Conservation (phyloP, 2,888 invertebrate genomes). For the Apamea anceps region DNA sequence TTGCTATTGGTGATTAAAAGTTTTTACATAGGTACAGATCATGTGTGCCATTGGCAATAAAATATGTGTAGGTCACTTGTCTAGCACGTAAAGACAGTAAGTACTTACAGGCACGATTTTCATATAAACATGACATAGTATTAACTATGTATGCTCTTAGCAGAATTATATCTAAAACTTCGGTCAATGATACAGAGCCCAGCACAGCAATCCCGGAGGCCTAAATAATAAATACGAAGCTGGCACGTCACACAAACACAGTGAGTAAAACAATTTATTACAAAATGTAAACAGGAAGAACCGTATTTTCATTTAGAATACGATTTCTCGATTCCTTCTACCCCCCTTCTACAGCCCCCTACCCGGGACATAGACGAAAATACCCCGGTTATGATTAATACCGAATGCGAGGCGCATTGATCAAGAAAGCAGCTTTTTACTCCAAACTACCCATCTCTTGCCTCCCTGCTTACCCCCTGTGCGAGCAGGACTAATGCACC, state of each 20-base stretch:
- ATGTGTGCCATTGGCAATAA: background rate
- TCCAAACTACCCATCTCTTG: slow-evolving; percentile 89
- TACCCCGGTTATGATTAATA: slow-evolving; percentile 90
- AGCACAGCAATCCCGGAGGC: slow-evolving; percentile 64
- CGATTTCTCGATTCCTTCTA: slow-evolving; percentile 82
- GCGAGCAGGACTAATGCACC: slow-evolving; percentile 89
- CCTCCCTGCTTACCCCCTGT: slow-evolving; percentile 74
- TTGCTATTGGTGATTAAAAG: background rate
- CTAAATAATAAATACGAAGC: slow-evolving; percentile 77
- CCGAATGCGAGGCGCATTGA: slow-evolving; percentile 90
- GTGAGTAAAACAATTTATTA: slow-evolving; percentile 90
- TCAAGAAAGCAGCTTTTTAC: slow-evolving; percentile 90
- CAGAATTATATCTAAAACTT: slow-evolving; percentile 44
- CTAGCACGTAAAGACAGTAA: background rate
- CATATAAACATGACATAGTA: slow-evolving; percentile 34
- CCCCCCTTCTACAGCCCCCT: slow-evolving; percentile 74
- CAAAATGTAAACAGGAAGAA: slow-evolving; percentile 90
- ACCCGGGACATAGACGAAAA: slow-evolving; percentile 87
- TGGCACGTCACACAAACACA: slow-evolving; percentile 81
- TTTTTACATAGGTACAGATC: background rate
- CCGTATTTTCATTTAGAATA: slow-evolving; percentile 90
- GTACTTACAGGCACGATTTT: background rate
- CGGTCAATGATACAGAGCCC: slow-evolving; percentile 64
- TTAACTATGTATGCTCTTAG: background rate
- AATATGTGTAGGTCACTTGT: background rate